Conservation (phyloP, 2,888 invertebrate species). For the Cosmia trapezina region DNA sequence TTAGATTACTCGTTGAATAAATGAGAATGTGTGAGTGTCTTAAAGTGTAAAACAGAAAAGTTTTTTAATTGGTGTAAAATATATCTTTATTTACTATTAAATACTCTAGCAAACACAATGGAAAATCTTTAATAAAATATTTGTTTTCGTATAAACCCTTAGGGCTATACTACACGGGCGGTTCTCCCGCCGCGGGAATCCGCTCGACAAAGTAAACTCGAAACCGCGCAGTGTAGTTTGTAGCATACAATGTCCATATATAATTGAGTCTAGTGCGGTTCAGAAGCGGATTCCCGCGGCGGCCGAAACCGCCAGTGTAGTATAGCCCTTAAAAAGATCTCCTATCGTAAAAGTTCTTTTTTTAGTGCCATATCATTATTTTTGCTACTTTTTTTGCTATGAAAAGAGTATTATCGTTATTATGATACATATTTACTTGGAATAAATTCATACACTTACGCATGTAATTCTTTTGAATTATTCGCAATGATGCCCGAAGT, state of each 20-base stretch:
- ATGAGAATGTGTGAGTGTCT: background rate
- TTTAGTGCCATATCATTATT: background rate
- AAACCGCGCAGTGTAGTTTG: no score
- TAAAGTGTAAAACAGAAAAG: conserved; percentile 3
- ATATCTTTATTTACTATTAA: background rate
- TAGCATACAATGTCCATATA: no score
- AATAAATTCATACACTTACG: background rate
- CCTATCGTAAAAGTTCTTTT: background rate
- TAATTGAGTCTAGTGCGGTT: no score
- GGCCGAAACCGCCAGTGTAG: no score
- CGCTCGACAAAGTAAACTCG: no score
- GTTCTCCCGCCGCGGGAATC: no score
- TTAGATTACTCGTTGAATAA: background rate
- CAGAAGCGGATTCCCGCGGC: no score
- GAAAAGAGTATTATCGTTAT: background rate
- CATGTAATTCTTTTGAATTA: background rate
- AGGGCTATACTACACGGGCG: no score
- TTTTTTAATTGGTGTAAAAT: background rate
- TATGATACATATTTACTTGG: background rate
- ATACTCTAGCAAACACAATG: conserved; percentile 13
- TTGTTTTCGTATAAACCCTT: background rate
- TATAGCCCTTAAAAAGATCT: no score
- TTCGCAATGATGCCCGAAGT: background rate
- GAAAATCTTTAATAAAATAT: background rate
- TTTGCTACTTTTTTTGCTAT: background rate